These are phyloP conservation scores for Anguilla obscura DNA, from an alignment of 2,797 vertebrate genomes.

Conservation along the genomic window DNA sequence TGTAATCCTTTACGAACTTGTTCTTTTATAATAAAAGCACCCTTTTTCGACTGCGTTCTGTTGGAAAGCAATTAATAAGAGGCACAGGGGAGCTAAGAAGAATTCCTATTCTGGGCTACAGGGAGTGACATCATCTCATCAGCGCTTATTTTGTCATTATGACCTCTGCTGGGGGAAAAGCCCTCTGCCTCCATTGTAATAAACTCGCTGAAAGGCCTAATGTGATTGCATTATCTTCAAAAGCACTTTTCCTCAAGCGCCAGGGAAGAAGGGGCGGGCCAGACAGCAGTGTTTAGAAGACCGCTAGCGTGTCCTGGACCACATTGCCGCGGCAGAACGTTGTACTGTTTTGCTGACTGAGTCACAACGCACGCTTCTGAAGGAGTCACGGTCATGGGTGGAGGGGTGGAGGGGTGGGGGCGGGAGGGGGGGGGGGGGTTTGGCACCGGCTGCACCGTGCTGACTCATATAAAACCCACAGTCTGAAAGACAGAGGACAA, in stretches of 20 bases:
- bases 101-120: not conserved
- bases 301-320: not conserved
- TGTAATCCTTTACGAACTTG: not conserved
- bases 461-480: constrained; percentile 12
- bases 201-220: not conserved
- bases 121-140: not conserved
- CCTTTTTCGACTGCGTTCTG: not conserved
- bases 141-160: not conserved
- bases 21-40: not conserved
- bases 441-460: not conserved
- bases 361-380: not conserved
- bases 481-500: not conserved
- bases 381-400: not conserved
- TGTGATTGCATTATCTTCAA: constrained; percentile 13
- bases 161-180: not conserved
- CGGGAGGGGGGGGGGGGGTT: too few species aligned
- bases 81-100: not conserved
- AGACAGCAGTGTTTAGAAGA: not conserved
- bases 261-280: not conserved
- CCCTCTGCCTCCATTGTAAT: not conserved
- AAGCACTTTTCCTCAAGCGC: not conserved
- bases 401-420: not conserved
- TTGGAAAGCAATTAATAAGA: not conserved
- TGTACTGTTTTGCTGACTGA: not conserved
- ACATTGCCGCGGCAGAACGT: not conserved